Percentiles rank a stretch among this genome's conserved stretches.
Conservation (phyloP, 30 jellyfish, hydroid and myxozoan species). For the Aurelia aurita region DNA sequence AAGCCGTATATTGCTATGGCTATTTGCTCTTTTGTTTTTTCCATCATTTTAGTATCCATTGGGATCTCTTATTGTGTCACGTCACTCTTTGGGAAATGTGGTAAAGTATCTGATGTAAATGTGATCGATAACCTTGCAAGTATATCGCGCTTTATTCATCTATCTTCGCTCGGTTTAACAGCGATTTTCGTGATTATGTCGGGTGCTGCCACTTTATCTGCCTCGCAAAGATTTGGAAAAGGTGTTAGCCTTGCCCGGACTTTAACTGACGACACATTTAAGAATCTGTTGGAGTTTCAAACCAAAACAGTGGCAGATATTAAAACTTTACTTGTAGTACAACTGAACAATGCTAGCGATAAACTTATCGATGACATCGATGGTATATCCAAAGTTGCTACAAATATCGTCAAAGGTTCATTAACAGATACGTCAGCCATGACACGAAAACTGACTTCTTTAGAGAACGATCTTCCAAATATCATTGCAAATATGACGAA, state of each 20-base stretch:
- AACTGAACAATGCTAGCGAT: slow-evolving; percentile 30
- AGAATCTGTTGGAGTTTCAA: slow-evolving; percentile 51
- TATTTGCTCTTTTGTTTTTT: slow-evolving; percentile 2
- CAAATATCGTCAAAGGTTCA: not conserved
- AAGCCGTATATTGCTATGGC: slow-evolving; percentile 44
- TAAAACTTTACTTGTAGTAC: slow-evolving; percentile 21
- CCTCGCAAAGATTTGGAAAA: slow-evolving; percentile 22
- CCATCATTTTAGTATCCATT: not conserved
- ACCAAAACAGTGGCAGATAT: slow-evolving; percentile 13
- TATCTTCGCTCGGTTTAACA: slow-evolving; percentile 11
- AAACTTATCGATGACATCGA: not conserved
- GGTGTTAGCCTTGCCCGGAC: slow-evolving; percentile 33
- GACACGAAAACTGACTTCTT: not conserved
- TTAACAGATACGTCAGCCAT: not conserved
- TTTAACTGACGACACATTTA: slow-evolving; percentile 13
- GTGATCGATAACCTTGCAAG: not conserved
- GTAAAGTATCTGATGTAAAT: not conserved
- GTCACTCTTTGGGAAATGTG: slow-evolving; percentile 9
- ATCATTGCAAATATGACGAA: not conserved
- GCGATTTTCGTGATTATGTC: slow-evolving; percentile 27
- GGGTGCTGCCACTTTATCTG: slow-evolving; percentile 37
- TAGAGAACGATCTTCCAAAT: slow-evolving; percentile 9
- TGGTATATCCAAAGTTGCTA: not conserved
- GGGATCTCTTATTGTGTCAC: slow-evolving; percentile 29
- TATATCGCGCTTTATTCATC: slow-evolving; percentile 4